These are phyloP conservation scores for Epinotia brunnichana DNA, from an alignment of 2,888 invertebrate species.

Conservation along the genomic window DNA sequence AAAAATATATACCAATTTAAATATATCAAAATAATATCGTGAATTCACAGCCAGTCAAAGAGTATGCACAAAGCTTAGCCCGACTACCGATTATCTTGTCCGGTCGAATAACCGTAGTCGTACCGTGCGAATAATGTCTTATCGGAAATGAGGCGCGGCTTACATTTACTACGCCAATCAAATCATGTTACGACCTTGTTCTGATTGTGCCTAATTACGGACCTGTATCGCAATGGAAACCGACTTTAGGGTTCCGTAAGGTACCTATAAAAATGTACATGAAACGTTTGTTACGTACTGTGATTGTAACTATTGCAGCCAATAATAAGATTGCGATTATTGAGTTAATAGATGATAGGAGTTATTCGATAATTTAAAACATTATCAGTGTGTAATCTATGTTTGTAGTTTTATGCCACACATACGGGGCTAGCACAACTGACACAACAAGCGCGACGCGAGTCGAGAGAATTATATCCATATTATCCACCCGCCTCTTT, in stretches of 20 bases:
- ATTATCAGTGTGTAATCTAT: too few species aligned
- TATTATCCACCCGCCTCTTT: too few species aligned
- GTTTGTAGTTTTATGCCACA: too few species aligned
- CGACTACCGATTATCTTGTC: neutral
- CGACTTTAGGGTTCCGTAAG: slow-evolving; percentile 23
- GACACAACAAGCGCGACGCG: too few species aligned
- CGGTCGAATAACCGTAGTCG: slow-evolving; percentile 24
- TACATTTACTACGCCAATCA: slow-evolving; percentile 36
- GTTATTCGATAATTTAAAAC: too few species aligned
- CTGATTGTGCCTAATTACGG: slow-evolving; percentile 36
- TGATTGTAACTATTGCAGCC: neutral
- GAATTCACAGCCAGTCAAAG: neutral
- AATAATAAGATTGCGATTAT: too few species aligned
- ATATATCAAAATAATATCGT: too few species aligned
- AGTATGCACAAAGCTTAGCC: neutral
- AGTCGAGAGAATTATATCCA: too few species aligned
- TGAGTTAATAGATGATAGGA: too few species aligned
- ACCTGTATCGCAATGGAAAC: slow-evolving; percentile 20
- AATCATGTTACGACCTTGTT: slow-evolving; percentile 36
- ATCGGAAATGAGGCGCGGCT: slow-evolving; percentile 33
- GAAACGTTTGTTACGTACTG: neutral
- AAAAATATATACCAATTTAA: too few species aligned
- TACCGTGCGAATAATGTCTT: slow-evolving; percentile 29
- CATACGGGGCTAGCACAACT: too few species aligned
- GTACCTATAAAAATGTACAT: neutral